Evolutionary conservation across 2,113 vertebrate genomes (phyloP).

Genomic region (Heteronetta atricapilla): DNA sequence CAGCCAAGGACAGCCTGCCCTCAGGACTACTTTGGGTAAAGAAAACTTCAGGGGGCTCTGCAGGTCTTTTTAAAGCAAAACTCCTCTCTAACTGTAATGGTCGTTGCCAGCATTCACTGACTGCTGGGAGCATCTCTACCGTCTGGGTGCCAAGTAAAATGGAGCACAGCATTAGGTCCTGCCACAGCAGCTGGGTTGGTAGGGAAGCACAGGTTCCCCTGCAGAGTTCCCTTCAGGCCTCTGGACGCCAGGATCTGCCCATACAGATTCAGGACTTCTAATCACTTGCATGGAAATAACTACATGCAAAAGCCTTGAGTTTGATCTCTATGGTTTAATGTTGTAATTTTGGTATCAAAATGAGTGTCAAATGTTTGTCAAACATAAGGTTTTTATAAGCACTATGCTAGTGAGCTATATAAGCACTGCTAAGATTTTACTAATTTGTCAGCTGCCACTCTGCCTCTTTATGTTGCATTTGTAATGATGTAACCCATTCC

Average conservation of each 20-base stretch:
- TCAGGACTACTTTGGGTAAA: neutral
- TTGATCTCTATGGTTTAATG: neutral
- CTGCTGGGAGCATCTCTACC: neutral
- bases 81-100: neutral
- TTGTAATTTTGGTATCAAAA: slow-evolving; percentile 4
- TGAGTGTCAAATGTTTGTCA: neutral
- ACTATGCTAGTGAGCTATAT: neutral
- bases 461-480: neutral
- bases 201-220: rapidly evolving
- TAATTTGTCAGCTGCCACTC: slow-evolving; percentile 16
- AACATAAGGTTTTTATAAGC: neutral
- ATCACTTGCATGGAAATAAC: neutral
- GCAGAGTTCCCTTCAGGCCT: neutral
- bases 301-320: neutral
- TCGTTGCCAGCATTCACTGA: neutral
- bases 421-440: neutral
- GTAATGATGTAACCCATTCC: slow-evolving; percentile 20
- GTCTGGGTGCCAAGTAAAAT: neutral
- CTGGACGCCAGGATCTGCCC: neutral
- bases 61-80: neutral
- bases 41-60: neutral
- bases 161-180: neutral
- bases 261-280: neutral
- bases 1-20: neutral
- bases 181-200: neutral